These are phyloP conservation scores for Clivina fossor DNA, from an alignment of 2,888 invertebrate species.

Conservation along the genomic window DNA sequence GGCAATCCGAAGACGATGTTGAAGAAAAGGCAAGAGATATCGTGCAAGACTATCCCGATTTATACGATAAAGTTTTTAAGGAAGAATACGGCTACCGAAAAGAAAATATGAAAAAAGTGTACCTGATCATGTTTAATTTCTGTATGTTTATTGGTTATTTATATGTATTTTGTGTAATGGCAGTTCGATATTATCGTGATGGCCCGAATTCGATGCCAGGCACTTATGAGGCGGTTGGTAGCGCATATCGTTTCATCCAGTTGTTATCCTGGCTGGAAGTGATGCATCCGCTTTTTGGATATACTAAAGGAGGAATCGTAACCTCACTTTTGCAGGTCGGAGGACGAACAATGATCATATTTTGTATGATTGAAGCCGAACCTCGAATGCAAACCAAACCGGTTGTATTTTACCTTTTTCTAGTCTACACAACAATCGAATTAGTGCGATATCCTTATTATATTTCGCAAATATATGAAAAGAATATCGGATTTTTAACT, in stretches of 20 bases:
- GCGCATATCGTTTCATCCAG: conserved; percentile 79
- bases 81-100: conserved; percentile 77
- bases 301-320: conserved; percentile 75
- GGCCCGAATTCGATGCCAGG: conserved; percentile 70
- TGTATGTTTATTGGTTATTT: conserved; percentile 85
- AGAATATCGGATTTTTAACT: conserved; percentile 72
- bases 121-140: conserved; percentile 84
- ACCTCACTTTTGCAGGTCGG: conserved; percentile 77
- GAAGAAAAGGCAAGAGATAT: conserved; percentile 69
- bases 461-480: conserved; percentile 75
- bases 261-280: conserved; percentile 83
- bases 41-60: conserved; percentile 75
- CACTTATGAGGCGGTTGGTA: conserved; percentile 73
- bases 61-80: conserved; percentile 71
- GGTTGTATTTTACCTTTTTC: conserved; percentile 83
- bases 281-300: conserved; percentile 85
- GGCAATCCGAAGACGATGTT: conserved; percentile 76
- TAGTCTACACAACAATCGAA: conserved; percentile 82
- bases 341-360: conserved; percentile 77
- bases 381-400: conserved; percentile 84
- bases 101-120: conserved; percentile 80
- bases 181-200: conserved; percentile 72
- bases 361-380: conserved; percentile 82
- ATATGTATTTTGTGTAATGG: conserved; percentile 74
- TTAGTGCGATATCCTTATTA: conserved; percentile 91